Evolutionary conservation across 2,113 vertebrate species (phyloP), one percentile per base, ranked within the genome.

Genomic region (Cepphus grylle): DNA sequence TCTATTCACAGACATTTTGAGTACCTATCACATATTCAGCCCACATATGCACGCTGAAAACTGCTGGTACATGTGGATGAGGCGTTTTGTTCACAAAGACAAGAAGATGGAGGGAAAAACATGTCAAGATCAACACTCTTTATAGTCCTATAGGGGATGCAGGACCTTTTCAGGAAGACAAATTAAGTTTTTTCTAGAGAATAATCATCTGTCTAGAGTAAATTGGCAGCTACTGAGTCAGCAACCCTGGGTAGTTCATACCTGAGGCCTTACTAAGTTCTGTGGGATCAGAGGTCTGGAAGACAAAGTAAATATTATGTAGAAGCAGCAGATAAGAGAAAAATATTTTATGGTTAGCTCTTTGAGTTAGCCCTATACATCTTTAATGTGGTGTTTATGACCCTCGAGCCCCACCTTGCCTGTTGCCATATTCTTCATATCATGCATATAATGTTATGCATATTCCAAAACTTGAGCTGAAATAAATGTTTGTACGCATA

Each of bases 371-470:
- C 4, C 11, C 21, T 30, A 1, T 45, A 23, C 20, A 45, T 32
- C 20, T 87, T 30, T 77, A 21, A 45, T 9, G 18, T 26, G 56
- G 8, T 19, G 12, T n/a, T 82, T 71, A n/a, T 1, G 12, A 1
- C 18, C 3, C 14, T 61, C 34, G 36, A 47, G 8, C 5, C 13
- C 8, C 22, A n/a, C 12, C 10, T 63, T 72, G 2, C 19, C 9
- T 70, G 29, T 8, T 71, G 26, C 12, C 8, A 4, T 22, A 15
- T 9, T 67, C 58, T 65, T 82, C 66, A 67, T 66, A 11, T 80
- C 11, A 12, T 0, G 1, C 14, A 25, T 26, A 13, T 3, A 30
- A 8, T 42, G 27, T 15, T 16, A 15, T 19, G 9, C 1, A 1
- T 52, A 58, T 18, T 36, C 30, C 6, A 73, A 65, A 92, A 52